A percentile compares a stretch with the other conserved stretches of the same genome.
Evolutionary conservation across 2,797 vertebrate species (phyloP).

Genomic region (Oryzias sinensis): DNA sequence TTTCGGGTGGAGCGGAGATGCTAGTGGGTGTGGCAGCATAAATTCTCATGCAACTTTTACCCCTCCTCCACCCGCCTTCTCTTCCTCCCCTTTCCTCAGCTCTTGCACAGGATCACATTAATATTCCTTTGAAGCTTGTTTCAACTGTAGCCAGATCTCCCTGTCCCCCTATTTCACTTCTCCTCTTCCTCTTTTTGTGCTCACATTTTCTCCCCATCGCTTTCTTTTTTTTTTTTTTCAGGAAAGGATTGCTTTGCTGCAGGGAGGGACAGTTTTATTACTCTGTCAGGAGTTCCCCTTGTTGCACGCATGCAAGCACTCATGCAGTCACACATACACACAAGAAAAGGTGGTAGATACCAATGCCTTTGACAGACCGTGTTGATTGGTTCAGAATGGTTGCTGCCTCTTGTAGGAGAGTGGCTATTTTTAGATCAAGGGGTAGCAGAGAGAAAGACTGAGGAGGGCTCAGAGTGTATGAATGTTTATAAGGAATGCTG

Average conservation of each 20-base stretch:
- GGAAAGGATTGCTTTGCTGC: conserved; percentile 37
- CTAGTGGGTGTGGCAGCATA: conserved; percentile 16
- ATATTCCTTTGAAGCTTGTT: conserved; percentile 79
- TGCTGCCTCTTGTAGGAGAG: conserved; percentile 79
- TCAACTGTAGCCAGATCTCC: conserved; percentile 64
- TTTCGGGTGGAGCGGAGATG: conserved; percentile 26
- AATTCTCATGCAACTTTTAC: conserved; percentile 31
- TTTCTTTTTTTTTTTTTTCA: conserved; percentile 38
- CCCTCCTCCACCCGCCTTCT: conserved; percentile 16
- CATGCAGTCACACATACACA: conserved; percentile 28
- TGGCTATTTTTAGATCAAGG: conserved; percentile 80
- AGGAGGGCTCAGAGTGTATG: conserved; percentile 54
- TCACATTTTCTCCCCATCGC: conserved; percentile 16
- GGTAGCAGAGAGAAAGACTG: conserved; percentile 76
- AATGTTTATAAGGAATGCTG: conserved; percentile 65
- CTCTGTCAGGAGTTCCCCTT: conserved; percentile 70
- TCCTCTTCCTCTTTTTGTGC: conserved; percentile 22
- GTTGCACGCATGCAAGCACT: conserved; percentile 35
- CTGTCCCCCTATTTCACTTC: conserved; percentile 38
- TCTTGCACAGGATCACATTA: conserved; percentile 72
- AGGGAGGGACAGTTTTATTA: conserved; percentile 51
- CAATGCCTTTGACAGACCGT: conserved; percentile 73
- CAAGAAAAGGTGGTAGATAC: conserved; percentile 59
- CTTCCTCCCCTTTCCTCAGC: conserved; percentile 43
- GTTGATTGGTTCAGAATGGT: conserved; percentile 80